Base-by-base conservation (phyloP, 2,113 vertebrate genomes). In the Alouatta palliata region DNA sequence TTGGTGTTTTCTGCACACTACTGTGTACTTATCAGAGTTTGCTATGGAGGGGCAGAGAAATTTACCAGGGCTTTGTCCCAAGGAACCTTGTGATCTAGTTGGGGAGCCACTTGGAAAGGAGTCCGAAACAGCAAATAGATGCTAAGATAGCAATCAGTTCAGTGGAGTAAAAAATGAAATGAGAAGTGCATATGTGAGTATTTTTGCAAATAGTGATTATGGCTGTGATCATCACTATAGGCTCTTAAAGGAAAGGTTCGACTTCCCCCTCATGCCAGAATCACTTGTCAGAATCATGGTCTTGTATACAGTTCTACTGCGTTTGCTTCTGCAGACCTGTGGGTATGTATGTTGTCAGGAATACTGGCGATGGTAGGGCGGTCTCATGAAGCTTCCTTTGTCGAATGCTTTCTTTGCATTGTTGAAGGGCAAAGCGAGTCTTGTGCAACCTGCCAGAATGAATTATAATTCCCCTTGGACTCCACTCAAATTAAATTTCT, bases 401-500 rank as follows among this genome's bases (percentile, higher is more conserved):
- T 85, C 43, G 75, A n/a, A 32, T 14, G 47, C 32, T 96, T 91
- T 89, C 49, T 80, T 96, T 93, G 79, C 25, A 49, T 84, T 40
- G 54, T 87, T 71, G 76, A 96, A 96, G 84, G 43, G 64, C 68
- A 92, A 93, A 43, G 49, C 23, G n/a, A 90, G 35, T 49, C 84
- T 87, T 66, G 23, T 21, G 54, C 56, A 94, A 68, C 32, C 66
- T 92, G 86, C 56, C 58, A 81, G 52, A 92, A 93, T 97, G 82
- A 64, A 80, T 96, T 93, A 77, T 40, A 85, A 23, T 94, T 94
- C 43, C 56, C 93, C n/a, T 40, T 97, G 95, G 94, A 92, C 21
- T 79, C 43, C 77, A 91, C 32, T 90, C 45, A 92, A 84, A 90
- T 96, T 95, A 70, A 85, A 86, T 94, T 97, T 52, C 71, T 96